Evolutionary conservation across 2,888 invertebrate genomes (phyloP), one percentile per base, ranked within the genome.

Genomic region (Eucera pruinosa): DNA sequence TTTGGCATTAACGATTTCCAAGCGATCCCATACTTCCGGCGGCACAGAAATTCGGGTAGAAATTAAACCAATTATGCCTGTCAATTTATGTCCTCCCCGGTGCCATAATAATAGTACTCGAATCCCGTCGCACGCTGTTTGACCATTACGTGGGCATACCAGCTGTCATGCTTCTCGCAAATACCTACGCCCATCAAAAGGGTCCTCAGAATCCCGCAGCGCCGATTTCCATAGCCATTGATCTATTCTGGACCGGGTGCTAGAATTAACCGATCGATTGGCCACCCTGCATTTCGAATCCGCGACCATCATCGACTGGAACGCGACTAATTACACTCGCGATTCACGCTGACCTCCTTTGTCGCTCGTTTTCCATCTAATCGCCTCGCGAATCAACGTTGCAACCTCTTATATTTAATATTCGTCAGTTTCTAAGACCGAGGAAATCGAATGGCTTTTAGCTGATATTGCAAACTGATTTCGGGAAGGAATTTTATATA

Each of bases 21-120:
- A 25, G 52, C 30, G 66, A 79, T 70, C 60, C 48, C 50, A 45
- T 45, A 45, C 36, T n/a, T n/a, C 20, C 11, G 7, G n/a, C 39
- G 36, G 41, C 30, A 43, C 61, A 65, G n/a, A 65, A 3, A 74
- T 61, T 54, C 61, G 41, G 33, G 55, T 43, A 73, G 84, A 87
- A 89, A 88, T 88, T 88, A 85, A 86, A 82, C 84, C 89, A 90
- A 89, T 89, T 89, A 88, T 85, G 86, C 79, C 83, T 88, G 87
- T 88, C 87, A 88, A 88, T 88, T 88, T 86, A 79, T 70, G 82
- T 80, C 71, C 81, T 70, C 83, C 80, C 70, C 64, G 71, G 76
- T 71, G 36, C 81, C 78, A 86, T 87, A 85, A 87, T 89, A 86
- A 89, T 87, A 87, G 87, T 81, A 86, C 84, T 85, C 81, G 88